These are phyloP conservation scores for Drosophila dunni DNA, from an alignment of 1,140 invertebrate species.

Conservation along the genomic window DNA sequence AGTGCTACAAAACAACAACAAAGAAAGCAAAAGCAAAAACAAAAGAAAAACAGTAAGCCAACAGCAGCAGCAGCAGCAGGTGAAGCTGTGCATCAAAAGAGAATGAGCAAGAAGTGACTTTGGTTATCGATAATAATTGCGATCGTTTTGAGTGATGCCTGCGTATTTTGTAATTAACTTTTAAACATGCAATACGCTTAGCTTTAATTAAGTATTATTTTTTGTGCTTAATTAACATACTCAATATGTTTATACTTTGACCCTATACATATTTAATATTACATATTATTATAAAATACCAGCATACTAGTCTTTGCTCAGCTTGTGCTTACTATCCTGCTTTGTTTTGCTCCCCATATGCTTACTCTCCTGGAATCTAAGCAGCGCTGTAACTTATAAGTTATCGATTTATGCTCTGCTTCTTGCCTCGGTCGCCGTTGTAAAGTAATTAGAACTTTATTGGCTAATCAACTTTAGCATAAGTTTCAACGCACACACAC, in stretches of 20 bases:
- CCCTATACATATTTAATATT: neutral
- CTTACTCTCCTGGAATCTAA: neutral
- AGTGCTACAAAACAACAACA: constrained; percentile 8
- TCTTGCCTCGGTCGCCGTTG: neutral
- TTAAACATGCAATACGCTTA: neutral
- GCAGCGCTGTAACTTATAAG: neutral
- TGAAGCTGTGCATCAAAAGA: neutral
- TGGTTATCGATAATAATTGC: constrained; percentile 1
- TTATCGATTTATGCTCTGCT: neutral
- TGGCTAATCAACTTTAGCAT: constrained; percentile 44
- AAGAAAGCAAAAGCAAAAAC: constrained; percentile 1
- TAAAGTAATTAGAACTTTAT: constrained; percentile 18
- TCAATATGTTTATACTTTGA: neutral
- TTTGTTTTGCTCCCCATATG: neutral
- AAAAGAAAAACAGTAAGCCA: neutral
- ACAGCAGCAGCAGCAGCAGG: neutral
- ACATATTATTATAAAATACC: neutral
- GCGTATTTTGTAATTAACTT: neutral
- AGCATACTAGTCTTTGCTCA: neutral
- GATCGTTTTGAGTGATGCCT: constrained; percentile 1
- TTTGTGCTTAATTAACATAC: neutral
- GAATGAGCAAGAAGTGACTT: neutral
- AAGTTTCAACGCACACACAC: constrained; percentile 15
- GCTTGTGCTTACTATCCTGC: too few relatives aligned
- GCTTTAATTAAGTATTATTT: neutral